Conservation (phyloP, 1,140 invertebrate genomes). For the Leptinotarsa texana region DNA sequence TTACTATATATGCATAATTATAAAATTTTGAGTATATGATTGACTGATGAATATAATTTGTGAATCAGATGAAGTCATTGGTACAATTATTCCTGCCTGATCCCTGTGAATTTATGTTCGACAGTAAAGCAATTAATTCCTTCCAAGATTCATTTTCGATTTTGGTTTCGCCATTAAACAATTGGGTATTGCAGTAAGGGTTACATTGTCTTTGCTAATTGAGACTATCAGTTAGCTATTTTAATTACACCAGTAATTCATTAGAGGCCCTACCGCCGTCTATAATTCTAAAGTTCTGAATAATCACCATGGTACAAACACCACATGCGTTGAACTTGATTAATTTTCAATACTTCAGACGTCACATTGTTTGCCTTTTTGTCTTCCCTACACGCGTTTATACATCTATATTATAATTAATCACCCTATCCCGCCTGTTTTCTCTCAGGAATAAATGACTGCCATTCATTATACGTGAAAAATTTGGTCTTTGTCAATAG, state of each 20-base stretch:
- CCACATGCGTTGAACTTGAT: slow-evolving; percentile 24
- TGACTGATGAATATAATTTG: too few species aligned
- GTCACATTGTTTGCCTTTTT: not conserved
- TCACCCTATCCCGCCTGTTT: slow-evolving; percentile 6
- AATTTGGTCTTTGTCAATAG: slow-evolving; percentile 2
- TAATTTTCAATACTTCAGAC: slow-evolving; percentile 20
- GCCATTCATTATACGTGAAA: slow-evolving; percentile 5
- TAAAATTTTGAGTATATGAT: too few species aligned
- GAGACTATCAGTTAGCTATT: slow-evolving; percentile 42
- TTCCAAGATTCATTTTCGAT: not conserved
- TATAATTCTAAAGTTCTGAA: slow-evolving; percentile 32
- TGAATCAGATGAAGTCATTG: too few species aligned
- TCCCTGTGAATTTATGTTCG: not conserved
- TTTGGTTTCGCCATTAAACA: slow-evolving; percentile 18
- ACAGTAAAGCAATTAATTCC: not conserved
- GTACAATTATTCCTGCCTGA: too few species aligned
- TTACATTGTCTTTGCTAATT: slow-evolving; percentile 44
- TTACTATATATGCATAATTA: too few species aligned
- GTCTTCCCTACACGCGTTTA: not conserved
- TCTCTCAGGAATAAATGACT: slow-evolving; percentile 10
- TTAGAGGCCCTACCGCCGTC: slow-evolving; percentile 38
- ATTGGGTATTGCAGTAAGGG: slow-evolving; percentile 38
- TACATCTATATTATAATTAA: slow-evolving; percentile 26
- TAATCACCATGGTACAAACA: slow-evolving; percentile 28
- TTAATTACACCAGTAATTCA: slow-evolving; percentile 39